Base-by-base conservation (phyloP, 2,113 vertebrate genomes). In the Leptocoma aspasia region DNA sequence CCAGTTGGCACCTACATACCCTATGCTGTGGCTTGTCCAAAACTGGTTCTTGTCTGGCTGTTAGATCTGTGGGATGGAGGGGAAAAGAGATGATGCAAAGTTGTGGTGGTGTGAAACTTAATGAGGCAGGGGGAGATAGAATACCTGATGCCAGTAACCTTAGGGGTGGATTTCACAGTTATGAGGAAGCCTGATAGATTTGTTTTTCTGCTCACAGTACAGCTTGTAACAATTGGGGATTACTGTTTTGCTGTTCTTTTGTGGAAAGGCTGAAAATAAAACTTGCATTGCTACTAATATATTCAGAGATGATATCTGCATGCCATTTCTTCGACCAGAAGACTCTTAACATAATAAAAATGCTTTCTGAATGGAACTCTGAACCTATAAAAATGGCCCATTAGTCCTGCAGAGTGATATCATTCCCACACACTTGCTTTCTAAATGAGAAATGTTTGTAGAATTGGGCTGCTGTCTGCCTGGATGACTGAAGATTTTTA, bases 251-350 rank as follows among this genome's bases (percentile, higher is more conserved):
- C 44, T 86, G 21, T 27, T 83, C 41, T 91, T 84, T 85, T 50
- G 59, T 77, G 56, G 63, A 52, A 92, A 82, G 47, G 50, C 82
- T 93, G 92, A 94, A 90, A 97, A 96, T 92, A 96, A 96, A 92
- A 41, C 44, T 68, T 20, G 3, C 23, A 49, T 76, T 94, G 78
- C 80, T 90, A 33, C 75, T 80, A 87, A 64, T 71, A 56, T 37
- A 80, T 86, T 59, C 63, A 90, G 71, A 93, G 68, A 94, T 96
- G 2, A 2, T 94, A 90, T 83, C 85, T 94, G n/a, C 45, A 9
- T 59, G 50, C 41, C 4, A 10, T 89, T 96, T 93, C 68, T 96
- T 92, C 41, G 83, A 83, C 57, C 41, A 83, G 35, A 95, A 80
- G 49, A n/a, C 61, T 72, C 54, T 69, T 56, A 76, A 33, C 16